These are phyloP conservation scores for Cataglyphis altisquamis DNA, from an alignment of 2,888 invertebrate genomes.

Conservation along the genomic window DNA sequence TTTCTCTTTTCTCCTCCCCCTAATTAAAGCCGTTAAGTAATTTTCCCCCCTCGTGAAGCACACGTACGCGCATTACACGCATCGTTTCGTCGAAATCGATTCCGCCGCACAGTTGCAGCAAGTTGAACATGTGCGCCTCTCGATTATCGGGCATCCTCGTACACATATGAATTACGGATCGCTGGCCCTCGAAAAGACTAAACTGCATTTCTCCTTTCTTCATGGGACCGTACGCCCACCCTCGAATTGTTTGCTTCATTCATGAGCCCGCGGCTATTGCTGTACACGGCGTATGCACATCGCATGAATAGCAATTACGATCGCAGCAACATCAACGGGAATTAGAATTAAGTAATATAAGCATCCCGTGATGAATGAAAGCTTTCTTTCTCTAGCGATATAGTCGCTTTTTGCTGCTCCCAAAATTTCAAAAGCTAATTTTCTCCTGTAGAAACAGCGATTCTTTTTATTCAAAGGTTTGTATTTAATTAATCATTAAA, in stretches of 20 bases:
- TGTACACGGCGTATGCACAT: slow-evolving; percentile 21
- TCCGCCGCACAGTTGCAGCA: slow-evolving; percentile 61
- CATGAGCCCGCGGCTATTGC: slow-evolving; percentile 55
- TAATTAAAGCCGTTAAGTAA: slow-evolving; percentile 45
- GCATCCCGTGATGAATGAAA: slow-evolving; percentile 35
- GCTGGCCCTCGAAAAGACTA: slow-evolving; percentile 64
- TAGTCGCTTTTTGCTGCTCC: background rate
- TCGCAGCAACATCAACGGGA: slow-evolving; percentile 35
- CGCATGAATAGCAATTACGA: slow-evolving; percentile 44
- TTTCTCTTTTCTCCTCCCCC: background rate
- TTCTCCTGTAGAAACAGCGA: background rate
- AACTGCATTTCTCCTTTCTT: slow-evolving; percentile 35
- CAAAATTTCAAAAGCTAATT: background rate
- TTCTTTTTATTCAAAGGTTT: too few relatives aligned
- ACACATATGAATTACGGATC: slow-evolving; percentile 59
- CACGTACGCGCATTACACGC: slow-evolving; percentile 42
- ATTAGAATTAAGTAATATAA: slow-evolving; percentile 38
- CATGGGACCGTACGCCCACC: slow-evolving; percentile 46
- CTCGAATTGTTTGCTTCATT: slow-evolving; percentile 57
- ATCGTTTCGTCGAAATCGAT: slow-evolving; percentile 40
- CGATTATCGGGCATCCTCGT: slow-evolving; percentile 67
- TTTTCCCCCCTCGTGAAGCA: slow-evolving; percentile 24
- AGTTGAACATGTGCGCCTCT: slow-evolving; percentile 71
- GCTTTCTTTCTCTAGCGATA: background rate
- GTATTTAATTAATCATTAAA: background rate